Percentiles rank a stretch among this genome's conserved stretches.
Evolutionary conservation across 2,113 vertebrate species (phyloP).

Genomic region (Clupea harengus): DNA sequence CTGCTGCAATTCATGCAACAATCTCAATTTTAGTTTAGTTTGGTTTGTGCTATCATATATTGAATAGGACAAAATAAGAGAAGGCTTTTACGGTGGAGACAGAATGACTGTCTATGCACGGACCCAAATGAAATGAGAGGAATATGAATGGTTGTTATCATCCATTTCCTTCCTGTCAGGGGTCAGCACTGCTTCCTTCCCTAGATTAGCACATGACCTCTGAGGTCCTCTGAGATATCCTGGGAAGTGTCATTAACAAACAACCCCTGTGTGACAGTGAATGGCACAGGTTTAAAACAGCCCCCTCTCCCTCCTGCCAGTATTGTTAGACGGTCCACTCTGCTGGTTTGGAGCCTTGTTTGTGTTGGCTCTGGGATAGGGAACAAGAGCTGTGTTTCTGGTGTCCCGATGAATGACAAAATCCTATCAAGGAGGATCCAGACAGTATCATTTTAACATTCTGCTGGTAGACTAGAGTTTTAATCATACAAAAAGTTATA

Average conservation of each 20-base stretch:
- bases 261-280: conserved; percentile 6
- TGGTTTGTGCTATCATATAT: no score
- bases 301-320: no score
- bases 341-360: neutral
- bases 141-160: neutral
- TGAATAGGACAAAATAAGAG: no score
- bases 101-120: no score
- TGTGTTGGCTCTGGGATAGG: neutral
- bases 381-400: neutral
- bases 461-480: neutral
- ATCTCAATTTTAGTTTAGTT: neutral
- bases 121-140: neutral
- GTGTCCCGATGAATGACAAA: neutral
- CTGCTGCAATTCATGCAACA: neutral
- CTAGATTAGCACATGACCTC: neutral
- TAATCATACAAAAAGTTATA: neutral
- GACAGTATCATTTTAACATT: neutral
- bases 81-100: no score
- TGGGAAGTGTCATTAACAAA: neutral
- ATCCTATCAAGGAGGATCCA: neutral
- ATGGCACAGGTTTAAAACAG: neutral
- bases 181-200: neutral
- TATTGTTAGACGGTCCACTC: neutral
- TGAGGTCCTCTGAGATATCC: neutral
- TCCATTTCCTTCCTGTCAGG: neutral